Evolutionary conservation across 2,113 vertebrate species (phyloP).

Genomic region (Strigops habroptila): DNA sequence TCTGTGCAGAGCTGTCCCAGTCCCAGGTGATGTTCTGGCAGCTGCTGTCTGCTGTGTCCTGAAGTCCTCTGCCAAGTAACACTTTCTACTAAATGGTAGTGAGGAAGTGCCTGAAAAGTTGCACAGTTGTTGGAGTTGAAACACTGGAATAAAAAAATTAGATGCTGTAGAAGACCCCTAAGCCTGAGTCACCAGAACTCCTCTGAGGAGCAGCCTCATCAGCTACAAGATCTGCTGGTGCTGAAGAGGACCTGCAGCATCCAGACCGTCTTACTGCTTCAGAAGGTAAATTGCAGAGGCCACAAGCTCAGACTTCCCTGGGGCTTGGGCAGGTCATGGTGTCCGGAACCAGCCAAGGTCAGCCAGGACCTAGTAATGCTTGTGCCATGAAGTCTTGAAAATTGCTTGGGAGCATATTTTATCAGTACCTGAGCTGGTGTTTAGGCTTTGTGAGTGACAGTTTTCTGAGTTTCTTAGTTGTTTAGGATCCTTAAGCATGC

Average conservation of each 20-base stretch:
- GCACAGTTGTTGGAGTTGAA: not conserved
- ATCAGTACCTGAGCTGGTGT: rapidly evolving
- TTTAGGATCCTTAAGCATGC: slow-evolving; percentile 98
- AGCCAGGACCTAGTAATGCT: not conserved
- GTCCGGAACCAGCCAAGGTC: rapidly evolving
- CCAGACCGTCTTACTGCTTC: rapidly evolving
- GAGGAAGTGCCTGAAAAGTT: not conserved
- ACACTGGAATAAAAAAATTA: not conserved
- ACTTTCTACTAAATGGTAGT: not conserved
- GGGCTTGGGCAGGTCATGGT: not conserved
- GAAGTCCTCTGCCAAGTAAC: not conserved
- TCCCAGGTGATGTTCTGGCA: not conserved
- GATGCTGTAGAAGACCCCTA: not conserved
- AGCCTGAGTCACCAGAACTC: not conserved
- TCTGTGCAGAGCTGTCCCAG: too few species aligned
- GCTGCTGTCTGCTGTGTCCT: not conserved
- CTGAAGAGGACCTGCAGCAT: not conserved
- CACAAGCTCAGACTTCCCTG: not conserved
- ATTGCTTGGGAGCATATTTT: not conserved
- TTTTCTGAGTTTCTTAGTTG: slow-evolving; percentile 82
- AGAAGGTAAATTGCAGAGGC: not conserved
- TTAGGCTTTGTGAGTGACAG: not conserved
- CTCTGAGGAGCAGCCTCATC: not conserved
- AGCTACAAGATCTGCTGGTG: not conserved
- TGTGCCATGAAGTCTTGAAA: rapidly evolving